Evolutionary conservation across 2,888 invertebrate genomes (phyloP).

Genomic region (Tanytarsus gracilentus): DNA sequence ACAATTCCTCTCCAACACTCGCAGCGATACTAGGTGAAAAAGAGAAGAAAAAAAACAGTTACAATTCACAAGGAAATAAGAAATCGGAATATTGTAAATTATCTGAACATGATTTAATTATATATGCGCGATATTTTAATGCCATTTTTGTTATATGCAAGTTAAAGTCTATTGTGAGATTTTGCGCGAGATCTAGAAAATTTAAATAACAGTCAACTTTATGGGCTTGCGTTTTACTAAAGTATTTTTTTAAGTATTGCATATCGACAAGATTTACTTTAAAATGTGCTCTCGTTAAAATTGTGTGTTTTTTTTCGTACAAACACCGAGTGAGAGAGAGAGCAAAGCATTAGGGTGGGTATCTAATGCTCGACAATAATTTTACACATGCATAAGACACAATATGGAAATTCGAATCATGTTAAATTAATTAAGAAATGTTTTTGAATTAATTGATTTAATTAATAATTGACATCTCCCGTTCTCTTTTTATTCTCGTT

Average conservation of each 20-base stretch:
- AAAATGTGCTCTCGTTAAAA: background rate
- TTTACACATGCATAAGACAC: background rate
- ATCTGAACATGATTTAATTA: constrained; percentile 27
- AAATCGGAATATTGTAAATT: constrained; percentile 25
- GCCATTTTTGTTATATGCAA: constrained; percentile 12
- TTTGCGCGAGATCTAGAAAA: constrained; percentile 13
- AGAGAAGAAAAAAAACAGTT: no score
- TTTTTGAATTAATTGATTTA: constrained; percentile 13
- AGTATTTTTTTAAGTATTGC: background rate
- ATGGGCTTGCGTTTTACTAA: constrained; percentile 21
- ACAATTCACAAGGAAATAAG: constrained; percentile 23
- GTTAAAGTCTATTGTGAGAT: constrained; percentile 3
- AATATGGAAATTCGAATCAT: constrained; percentile 2
- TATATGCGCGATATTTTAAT: constrained; percentile 27
- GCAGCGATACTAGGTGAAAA: no score
- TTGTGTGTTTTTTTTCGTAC: background rate
- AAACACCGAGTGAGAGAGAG: no score
- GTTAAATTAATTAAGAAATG: constrained; percentile 23
- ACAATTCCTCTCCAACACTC: no score
- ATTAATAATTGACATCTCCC: constrained; percentile 16
- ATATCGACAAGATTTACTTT: background rate
- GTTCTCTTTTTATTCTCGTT: constrained; percentile 34
- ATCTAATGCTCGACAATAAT: no score
- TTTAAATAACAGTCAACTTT: constrained; percentile 21
- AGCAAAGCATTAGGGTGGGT: constrained; percentile 19